Evolutionary conservation across 1,140 invertebrate species (phyloP).

Genomic region (Pseudomyrmex flavicornis): DNA sequence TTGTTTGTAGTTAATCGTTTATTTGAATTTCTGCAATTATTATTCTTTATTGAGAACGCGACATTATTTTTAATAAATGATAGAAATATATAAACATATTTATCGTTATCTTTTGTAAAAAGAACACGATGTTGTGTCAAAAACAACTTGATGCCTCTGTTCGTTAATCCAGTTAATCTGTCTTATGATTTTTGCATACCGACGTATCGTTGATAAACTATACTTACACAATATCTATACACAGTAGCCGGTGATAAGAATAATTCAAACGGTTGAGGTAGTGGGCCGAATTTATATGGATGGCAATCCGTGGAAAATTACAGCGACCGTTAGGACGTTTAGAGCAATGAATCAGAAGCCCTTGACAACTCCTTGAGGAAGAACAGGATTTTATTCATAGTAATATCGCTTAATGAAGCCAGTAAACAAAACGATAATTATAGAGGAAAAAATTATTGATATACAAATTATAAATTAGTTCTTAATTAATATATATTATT

Average conservation of each 20-base stretch:
- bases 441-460: neutral
- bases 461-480: neutral
- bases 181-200: neutral
- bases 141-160: too few relatives aligned
- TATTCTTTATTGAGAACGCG: too few relatives aligned
- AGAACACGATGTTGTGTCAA: too few relatives aligned
- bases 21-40: too few relatives aligned
- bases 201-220: neutral
- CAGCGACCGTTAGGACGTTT: constrained; percentile 44
- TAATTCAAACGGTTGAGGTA: neutral
- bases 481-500: neutral
- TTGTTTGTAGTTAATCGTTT: too few relatives aligned
- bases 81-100: too few relatives aligned
- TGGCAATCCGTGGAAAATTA: constrained; percentile 69
- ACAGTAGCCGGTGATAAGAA: neutral
- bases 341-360: constrained; percentile 27
- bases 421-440: neutral
- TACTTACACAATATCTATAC: neutral
- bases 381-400: constrained; percentile 18
- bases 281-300: constrained; percentile 38
- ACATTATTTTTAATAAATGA: too few relatives aligned
- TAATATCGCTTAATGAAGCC: neutral
- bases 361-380: constrained; percentile 37
- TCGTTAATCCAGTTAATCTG: too few relatives aligned
- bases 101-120: too few relatives aligned